Conservation (phyloP, 1,140 invertebrate genomes). For the Ips nitidus region DNA sequence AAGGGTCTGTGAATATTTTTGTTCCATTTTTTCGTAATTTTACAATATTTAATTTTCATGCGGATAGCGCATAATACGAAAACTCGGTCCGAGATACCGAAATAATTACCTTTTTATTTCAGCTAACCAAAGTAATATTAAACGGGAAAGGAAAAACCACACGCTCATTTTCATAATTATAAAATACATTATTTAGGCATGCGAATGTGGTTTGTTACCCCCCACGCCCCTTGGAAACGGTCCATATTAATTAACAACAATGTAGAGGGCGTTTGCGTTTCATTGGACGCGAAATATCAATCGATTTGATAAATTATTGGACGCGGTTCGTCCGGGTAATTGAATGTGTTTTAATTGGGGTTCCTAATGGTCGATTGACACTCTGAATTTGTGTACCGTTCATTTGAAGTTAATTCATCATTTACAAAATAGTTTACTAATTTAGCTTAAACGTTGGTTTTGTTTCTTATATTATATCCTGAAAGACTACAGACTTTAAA, state of each 20-base stretch:
- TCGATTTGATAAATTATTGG: slow-evolving; percentile 30
- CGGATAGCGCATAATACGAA: background rate
- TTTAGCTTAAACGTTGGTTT: too few species aligned
- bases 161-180: slow-evolving; percentile 29
- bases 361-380: too few species aligned
- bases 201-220: background rate
- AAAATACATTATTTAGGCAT: slow-evolving; percentile 24
- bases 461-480: too few species aligned
- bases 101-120: slow-evolving; percentile 32
- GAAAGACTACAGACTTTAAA: too few species aligned
- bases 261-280: slow-evolving; percentile 13
- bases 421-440: too few species aligned
- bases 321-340: slow-evolving; percentile 5
- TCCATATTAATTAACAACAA: slow-evolving; percentile 32
- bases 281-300: slow-evolving; percentile 30
- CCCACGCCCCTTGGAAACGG: slow-evolving; percentile 14
- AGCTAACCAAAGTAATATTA: slow-evolving; percentile 28
- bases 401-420: too few species aligned
- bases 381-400: too few species aligned
- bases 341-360: slow-evolving; percentile 7
- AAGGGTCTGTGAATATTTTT: too few species aligned
- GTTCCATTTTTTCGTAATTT: background rate
- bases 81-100: background rate
- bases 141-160: slow-evolving; percentile 27
- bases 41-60: slow-evolving; percentile 23